A percentile compares a stretch with the other conserved stretches of the same genome.
Evolutionary conservation across 92 coral and sea anemone genomes (phyloP).

Genomic region (Micromussa lordhowensis): DNA sequence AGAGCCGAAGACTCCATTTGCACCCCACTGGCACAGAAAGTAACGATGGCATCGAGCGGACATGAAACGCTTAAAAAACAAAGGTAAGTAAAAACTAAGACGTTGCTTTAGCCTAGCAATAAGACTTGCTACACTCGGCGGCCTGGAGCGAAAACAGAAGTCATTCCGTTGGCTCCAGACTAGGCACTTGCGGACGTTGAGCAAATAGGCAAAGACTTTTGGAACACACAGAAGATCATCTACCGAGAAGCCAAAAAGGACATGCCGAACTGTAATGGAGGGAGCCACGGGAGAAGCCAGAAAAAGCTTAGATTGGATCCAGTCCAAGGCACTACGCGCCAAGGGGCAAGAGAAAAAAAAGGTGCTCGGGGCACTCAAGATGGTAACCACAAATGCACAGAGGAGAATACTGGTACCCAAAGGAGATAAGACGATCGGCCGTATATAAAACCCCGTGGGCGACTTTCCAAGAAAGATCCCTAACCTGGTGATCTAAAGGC

Average conservation of each 20-base stretch:
- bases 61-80: constrained; percentile 10
- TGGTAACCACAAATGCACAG: constrained; percentile 10
- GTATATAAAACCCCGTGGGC: constrained; percentile 21
- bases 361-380: not conserved
- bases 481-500: not conserved
- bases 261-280: not conserved
- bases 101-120: not conserved
- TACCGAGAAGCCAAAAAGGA: constrained; percentile 19
- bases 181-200: constrained; percentile 20
- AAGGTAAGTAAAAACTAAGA: not conserved
- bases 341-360: constrained; percentile 9
- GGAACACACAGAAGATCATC: constrained; percentile 32
- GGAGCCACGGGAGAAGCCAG: not conserved
- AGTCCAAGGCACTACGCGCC: not conserved
- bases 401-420: not conserved
- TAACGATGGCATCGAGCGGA: not conserved
- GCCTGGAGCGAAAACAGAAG: constrained; percentile 16
- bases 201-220: constrained; percentile 14
- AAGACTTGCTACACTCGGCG: not conserved
- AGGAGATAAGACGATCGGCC: not conserved
- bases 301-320: not conserved
- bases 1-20: not conserved
- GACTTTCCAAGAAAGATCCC: constrained; percentile 1
- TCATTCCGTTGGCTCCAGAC: constrained; percentile 31
- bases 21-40: constrained; percentile 10